A percentile compares a stretch with the other conserved stretches of the same genome.
Evolutionary conservation across 2,888 invertebrate species (phyloP).

Genomic region (Lysandra coridon): DNA sequence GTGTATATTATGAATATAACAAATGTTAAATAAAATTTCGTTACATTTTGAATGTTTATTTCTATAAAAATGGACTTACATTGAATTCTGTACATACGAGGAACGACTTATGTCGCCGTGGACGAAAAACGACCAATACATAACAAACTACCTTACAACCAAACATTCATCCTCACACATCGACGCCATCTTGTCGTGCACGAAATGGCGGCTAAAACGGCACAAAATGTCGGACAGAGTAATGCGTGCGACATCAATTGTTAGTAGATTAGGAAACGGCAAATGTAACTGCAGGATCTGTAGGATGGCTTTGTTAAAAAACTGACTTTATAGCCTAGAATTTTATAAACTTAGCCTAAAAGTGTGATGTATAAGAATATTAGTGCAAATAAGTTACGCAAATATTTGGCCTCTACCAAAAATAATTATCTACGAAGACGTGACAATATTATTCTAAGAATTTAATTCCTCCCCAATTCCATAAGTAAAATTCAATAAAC

Average conservation of each 20-base stretch:
- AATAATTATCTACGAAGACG: constrained; percentile 15
- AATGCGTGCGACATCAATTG: not conserved
- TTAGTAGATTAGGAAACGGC: not conserved
- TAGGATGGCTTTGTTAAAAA: not conserved
- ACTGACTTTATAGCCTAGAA: not conserved
- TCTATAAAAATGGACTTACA: constrained; percentile 27
- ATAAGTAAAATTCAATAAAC: constrained; percentile 4
- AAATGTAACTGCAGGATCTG: not conserved
- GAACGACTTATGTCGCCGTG: not conserved
- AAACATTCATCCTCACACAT: not conserved
- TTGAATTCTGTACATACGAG: not conserved
- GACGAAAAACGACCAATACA: constrained; percentile 21
- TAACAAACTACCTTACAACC: not conserved
- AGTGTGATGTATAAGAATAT: constrained; percentile 11
- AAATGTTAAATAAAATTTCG: constrained; percentile 10
- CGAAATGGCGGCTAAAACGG: constrained; percentile 5
- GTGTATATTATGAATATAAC: not conserved
- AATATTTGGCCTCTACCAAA: constrained; percentile 22
- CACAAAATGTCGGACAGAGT: constrained; percentile 1
- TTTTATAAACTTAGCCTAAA: not conserved
- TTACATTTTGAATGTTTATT: constrained; percentile 20
- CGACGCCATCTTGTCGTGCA: constrained; percentile 16
- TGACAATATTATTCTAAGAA: constrained; percentile 1
- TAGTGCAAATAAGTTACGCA: constrained; percentile 7
- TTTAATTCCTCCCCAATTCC: constrained; percentile 25